A percentile compares a stretch with the other conserved stretches of the same genome.
phyloP scores from a whole-genome alignment of 2,113 vertebrate genomes.

The Atrichornis clamosus region DNA sequence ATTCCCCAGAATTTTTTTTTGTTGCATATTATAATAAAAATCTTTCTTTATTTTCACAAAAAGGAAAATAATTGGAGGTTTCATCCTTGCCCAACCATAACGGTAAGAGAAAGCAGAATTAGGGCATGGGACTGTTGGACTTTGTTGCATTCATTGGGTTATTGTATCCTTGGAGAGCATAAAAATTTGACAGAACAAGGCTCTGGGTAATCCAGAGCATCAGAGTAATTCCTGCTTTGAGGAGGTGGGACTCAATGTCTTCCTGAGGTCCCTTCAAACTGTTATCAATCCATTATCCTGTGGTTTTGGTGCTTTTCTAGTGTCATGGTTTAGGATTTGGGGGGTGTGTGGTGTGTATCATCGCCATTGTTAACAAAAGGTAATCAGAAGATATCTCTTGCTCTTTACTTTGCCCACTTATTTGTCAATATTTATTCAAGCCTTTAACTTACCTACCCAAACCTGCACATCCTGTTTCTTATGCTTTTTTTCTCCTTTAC shows the following conservation, averaged over 20 bases:
- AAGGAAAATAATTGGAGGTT: not conserved
- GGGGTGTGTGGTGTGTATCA: not conserved
- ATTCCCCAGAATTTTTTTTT: not conserved
- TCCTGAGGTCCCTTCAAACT: not conserved
- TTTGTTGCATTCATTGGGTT: not conserved
- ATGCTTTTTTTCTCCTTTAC: not conserved
- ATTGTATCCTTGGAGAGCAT: not conserved
- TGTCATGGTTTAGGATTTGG: not conserved
- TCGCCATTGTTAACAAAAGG: not conserved
- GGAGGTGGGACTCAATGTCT: not conserved
- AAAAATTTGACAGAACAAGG: not conserved
- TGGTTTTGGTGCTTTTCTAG: not conserved
- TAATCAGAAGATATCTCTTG: not conserved
- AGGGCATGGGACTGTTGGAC: not conserved
- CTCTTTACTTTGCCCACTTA: not conserved
- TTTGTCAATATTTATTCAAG: not conserved
- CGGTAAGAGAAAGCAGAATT: not conserved
- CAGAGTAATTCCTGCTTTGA: not conserved
- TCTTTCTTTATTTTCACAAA: not conserved
- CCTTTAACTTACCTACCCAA: not conserved
- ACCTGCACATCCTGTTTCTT: not conserved
- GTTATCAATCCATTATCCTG: rapidly evolving
- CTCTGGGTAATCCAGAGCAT: not conserved
- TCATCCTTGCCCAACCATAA: not conserved
- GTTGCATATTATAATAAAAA: not conserved